A percentile compares a stretch with the other conserved stretches of the same genome.
These are phyloP conservation scores for Parthenolecanium corni DNA, from an alignment of 2,888 invertebrate genomes.

Conservation along the genomic window DNA sequence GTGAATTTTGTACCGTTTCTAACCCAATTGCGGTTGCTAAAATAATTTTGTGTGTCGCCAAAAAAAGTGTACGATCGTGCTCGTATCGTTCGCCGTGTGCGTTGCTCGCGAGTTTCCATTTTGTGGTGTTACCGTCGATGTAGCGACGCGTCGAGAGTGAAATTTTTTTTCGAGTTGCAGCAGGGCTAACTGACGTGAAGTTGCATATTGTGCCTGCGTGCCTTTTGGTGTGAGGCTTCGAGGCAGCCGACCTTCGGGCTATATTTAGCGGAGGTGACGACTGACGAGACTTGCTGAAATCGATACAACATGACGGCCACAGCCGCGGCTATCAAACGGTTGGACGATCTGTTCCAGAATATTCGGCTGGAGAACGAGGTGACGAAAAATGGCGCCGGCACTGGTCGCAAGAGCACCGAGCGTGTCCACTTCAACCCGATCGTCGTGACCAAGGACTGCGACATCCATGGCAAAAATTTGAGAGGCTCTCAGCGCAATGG, in stretches of 20 bases:
- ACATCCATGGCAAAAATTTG: slow-evolving; percentile 56
- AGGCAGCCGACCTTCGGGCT: too few relatives aligned
- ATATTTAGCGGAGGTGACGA: too few relatives aligned
- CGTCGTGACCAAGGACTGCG: slow-evolving; percentile 48
- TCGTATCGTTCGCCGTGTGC: not conserved
- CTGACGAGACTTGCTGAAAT: too few relatives aligned
- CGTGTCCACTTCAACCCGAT: slow-evolving; percentile 33
- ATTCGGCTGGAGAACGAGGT: slow-evolving; percentile 48
- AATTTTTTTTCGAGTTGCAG: not conserved
- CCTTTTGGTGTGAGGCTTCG: too few relatives aligned
- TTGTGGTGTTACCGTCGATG: not conserved
- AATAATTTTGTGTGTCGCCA: not conserved
- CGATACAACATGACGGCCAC: slow-evolving; percentile 31
- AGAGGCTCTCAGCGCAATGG: slow-evolving; percentile 43
- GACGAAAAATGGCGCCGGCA: slow-evolving; percentile 35
- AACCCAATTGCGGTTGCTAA: not conserved
- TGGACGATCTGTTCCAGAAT: slow-evolving; percentile 60
- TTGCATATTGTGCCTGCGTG: too few relatives aligned
- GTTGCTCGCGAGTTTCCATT: not conserved
- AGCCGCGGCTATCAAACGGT: slow-evolving; percentile 54
- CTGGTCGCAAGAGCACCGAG: slow-evolving; percentile 31
- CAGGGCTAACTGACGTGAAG: not conserved
- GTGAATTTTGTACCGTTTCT: not conserved
- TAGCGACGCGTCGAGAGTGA: not conserved
- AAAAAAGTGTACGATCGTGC: not conserved